Evolutionary conservation across 2,888 invertebrate genomes (phyloP), one percentile per base, ranked within the genome.

Genomic region (Eulithis prunata): DNA sequence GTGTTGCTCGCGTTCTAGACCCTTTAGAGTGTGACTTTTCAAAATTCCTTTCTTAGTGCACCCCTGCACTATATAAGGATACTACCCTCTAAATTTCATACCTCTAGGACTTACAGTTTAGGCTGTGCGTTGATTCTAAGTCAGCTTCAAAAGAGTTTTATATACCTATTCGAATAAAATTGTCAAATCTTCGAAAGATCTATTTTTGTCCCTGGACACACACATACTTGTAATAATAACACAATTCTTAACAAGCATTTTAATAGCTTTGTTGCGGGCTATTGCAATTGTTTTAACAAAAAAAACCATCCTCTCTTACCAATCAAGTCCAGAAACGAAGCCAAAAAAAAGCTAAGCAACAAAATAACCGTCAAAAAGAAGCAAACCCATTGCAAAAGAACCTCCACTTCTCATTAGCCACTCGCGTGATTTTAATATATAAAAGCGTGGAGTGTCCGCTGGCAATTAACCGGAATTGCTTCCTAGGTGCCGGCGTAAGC

Each of bases 341-440:
- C 53, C 1, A 41, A 41, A 41, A 41, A 57, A 32, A 47, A 6
- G 57, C 36, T 47, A 41, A 41, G n/a, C 57, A 32, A 46, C 56
- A 32, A 46, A 49, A 49, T 49, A 28, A 49, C 21, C 47, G 4
- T 21, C 38, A 53, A 67, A 64, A 60, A 59, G 13, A 58, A 54
- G 46, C n/a, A 54, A 66, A 60, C 10, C 41, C 65, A 14, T 53
- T 46, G 63, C 46, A 62, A 58, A 68, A 64, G 56, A 67, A 61
- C 63, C 55, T 68, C 66, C 69, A 69, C 72, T 63, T 58, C 70
- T 70, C 71, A 73, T 72, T 72, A 76, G 71, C 21, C 60, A 66
- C 68, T 78, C 70, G 76, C 78, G 78, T 78, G 78, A 76, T 76
- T 75, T 72, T 72, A 70, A 76, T 74, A 73, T 74, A 76, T 78